Evolutionary conservation across 35 echinoderm and acorn worm species (phyloP).

Genomic region (Heliocidaris tuberculata): DNA sequence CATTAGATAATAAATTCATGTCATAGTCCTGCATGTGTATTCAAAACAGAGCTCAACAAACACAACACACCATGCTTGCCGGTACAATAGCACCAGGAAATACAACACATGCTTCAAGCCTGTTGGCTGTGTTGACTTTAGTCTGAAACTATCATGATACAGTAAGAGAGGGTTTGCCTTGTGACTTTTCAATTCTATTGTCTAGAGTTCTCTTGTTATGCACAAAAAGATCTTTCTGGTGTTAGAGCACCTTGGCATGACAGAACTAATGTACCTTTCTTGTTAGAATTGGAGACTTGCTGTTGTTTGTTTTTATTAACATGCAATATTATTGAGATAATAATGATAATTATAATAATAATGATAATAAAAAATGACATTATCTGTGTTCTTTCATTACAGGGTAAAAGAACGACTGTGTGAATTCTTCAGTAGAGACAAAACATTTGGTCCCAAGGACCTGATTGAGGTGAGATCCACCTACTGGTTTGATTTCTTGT

Average conservation of each 20-base stretch:
- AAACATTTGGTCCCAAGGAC: constrained; percentile 64
- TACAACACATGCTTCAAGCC: not conserved
- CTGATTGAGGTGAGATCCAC: constrained; percentile 67
- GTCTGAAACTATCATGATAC: not conserved
- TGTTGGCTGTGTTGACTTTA: not conserved
- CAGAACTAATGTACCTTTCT: not conserved
- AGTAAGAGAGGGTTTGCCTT: no score
- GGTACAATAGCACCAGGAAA: not conserved
- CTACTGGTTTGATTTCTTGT: not conserved
- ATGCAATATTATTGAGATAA: not conserved
- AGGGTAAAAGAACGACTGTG: constrained; percentile 91
- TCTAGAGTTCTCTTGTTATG: not conserved
- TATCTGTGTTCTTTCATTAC: not conserved
- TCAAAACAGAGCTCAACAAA: not conserved
- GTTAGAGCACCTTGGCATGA: not conserved
- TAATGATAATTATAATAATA: no score
- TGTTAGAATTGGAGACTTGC: not conserved
- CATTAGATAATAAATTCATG: not conserved
- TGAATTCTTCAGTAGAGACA: constrained; percentile 70
- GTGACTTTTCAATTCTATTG: no score
- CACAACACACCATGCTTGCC: not conserved
- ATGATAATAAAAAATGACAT: no score
- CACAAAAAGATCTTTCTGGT: not conserved
- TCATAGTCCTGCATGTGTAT: not conserved
- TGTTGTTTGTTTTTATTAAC: not conserved